These are phyloP conservation scores for Lepus townsendii DNA, from an alignment of 2,797 vertebrate genomes.

Conservation along the genomic window DNA sequence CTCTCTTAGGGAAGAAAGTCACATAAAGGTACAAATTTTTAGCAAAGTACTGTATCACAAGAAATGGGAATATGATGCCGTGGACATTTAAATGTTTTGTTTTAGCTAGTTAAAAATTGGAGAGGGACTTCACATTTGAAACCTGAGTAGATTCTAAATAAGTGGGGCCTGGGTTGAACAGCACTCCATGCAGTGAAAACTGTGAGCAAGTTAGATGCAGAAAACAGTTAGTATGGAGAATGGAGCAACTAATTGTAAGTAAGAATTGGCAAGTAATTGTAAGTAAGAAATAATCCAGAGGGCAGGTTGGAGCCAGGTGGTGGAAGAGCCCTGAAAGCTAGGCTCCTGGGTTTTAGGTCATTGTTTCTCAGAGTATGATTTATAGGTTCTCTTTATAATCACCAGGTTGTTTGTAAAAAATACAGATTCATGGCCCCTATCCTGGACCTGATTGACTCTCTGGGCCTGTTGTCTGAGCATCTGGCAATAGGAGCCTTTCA, in stretches of 20 bases:
- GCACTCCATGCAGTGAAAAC: background rate
- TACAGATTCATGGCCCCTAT: background rate
- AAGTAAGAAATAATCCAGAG: background rate
- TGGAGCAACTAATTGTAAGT: background rate
- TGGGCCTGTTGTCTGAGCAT: background rate
- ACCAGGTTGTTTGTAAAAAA: background rate
- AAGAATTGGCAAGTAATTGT: background rate
- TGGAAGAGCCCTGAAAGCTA: background rate
- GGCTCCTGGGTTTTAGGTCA: background rate
- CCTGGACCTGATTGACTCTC: background rate
- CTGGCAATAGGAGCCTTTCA: background rate
- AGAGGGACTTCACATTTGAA: conserved; percentile 16
- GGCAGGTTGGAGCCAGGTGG: background rate
- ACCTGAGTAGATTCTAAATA: conserved; percentile 13
- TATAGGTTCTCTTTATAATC: background rate
- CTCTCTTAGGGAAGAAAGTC: background rate
- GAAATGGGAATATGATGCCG: background rate
- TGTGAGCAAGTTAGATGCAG: background rate
- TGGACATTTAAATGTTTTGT: background rate
- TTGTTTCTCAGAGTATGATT: background rate
- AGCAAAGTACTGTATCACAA: background rate
- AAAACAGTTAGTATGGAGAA: background rate
- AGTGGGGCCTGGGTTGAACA: background rate
- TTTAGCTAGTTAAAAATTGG: background rate
- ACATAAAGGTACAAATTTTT: background rate